Base-by-base conservation (phyloP, 2,113 vertebrate genomes). In the Peromyscus polionotus region DNA sequence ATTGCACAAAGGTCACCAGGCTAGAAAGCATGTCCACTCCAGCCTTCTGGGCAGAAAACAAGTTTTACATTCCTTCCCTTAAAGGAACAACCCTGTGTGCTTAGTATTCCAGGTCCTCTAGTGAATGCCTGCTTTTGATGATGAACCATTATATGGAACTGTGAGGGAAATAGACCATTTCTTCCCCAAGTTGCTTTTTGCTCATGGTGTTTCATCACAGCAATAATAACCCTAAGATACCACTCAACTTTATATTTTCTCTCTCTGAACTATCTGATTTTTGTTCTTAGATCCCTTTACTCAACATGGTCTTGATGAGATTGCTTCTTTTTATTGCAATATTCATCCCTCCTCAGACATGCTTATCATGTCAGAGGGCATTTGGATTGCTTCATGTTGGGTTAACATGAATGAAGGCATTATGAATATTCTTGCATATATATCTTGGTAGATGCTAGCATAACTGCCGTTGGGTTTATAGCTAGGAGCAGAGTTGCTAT, bases 51-150 rank as follows among this genome's bases (percentile, higher is more conserved):
- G 59, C 83, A 85, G 57, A 42, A 84, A 65, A 65, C 59, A 28
- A 26, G 59, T 85, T 85, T 85, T 42, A 17, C 83, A 65, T 85
- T 85, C 83, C 83, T 85, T 85, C 39, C 83, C 83, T 45, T 85
- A 61, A 85, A 42, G 59, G 26, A 45, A 31, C 12, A 45, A 63
- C 2, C 54, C n/a, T 5, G 4, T 31, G 59, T 31, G n/a, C 39
- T 65, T 63, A 42, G 3, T 59, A 63, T 31, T 45, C 59, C 81
- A 85, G 81, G 39, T 84, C n/a, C 59, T 14, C 59, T 19, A 19
- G 26, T 77, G 75, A 5, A 17, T 3, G 13, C 10, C 75, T 61
- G 80, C 39, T 11, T 63, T 45, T 65, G 59, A 31, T 28, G 59
- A 45, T 31, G n/a, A 63, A 42, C 81, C 26, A 19, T 42, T 31